A percentile compares a stretch with the other conserved stretches of the same genome.
Evolutionary conservation across 2,888 invertebrate genomes (phyloP).

Genomic region (Caenorhabditis sp.): DNA sequence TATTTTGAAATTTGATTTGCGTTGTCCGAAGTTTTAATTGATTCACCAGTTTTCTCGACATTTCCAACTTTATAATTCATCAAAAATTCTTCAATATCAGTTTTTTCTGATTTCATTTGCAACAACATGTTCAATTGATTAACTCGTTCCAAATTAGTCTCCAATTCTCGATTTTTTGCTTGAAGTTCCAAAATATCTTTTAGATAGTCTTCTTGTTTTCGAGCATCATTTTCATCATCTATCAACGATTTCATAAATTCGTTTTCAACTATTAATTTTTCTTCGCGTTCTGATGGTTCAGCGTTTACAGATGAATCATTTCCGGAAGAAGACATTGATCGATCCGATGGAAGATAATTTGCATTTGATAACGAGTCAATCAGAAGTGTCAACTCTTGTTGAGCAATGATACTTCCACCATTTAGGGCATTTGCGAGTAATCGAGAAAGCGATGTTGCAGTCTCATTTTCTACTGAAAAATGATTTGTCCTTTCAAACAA

Average conservation of each 20-base stretch:
- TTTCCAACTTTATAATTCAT: neutral
- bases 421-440: constrained; percentile 26
- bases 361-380: constrained; percentile 16
- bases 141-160: neutral
- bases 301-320: neutral
- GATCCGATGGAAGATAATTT: constrained; percentile 12
- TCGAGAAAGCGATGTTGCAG: constrained; percentile 24
- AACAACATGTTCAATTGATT: neutral
- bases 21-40: too few species aligned
- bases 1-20: too few species aligned
- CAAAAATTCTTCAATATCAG: too few species aligned
- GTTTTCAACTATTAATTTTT: neutral
- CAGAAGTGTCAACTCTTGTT: constrained; percentile 14
- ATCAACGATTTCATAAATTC: neutral
- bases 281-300: neutral
- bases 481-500: neutral
- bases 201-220: constrained; percentile 11
- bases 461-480: constrained; percentile 18
- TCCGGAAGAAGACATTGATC: too few species aligned
- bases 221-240: neutral
- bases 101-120: neutral
- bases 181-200: constrained; percentile 46
- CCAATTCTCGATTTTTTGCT: constrained; percentile 26
- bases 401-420: constrained; percentile 24
- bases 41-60: neutral